Base-by-base conservation (phyloP, 92 coral and sea anemone genomes). In the Siderastrea siderea region DNA sequence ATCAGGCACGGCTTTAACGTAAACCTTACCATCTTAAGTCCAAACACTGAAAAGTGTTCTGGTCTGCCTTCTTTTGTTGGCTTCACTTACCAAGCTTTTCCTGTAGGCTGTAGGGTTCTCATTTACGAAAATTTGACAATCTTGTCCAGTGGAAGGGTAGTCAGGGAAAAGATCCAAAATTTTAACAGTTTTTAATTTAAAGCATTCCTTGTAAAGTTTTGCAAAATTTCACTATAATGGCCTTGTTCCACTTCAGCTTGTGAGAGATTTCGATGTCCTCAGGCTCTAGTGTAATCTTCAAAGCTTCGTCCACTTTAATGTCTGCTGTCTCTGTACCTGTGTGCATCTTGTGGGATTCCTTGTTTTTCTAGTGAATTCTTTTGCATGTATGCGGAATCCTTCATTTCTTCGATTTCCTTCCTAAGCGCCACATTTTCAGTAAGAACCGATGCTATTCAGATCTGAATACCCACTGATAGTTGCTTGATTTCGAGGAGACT, bases 21-120 rank as follows among this genome's bases (percentile, higher is more conserved):
- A 59, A 14, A 59, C n/a, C 64, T 59, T 59, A 59, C 64, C 64
- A 14, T 59, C n/a, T 14, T 10, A 52, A 5, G 64, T 59, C 64
- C 64, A 59, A 59, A 59, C n/a, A 59, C 64, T 59, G 64, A 59
- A n/a, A 59, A 59, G 64, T 59, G 64, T 59, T 10, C 64, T n/a
- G 14, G 10, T n/a, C 38, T 64, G 69, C 45, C 45, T 64, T 64
- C 69, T 46, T 26, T 64, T n/a, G 45, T 64, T 64, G 11, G 69
- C 69, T 7, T 64, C 69, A n/a, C 47, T 68, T 7, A 68, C 72
- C 5, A 68, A 38, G 1, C 45, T 68, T 68, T 15, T 43, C 72
- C 72, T 45, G 47, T 68, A 68, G 47, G 72, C 51, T 5, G 49
- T 68, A 68, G 43, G 72, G 45, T 68, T 68, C 49, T 68, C 72